Evolutionary conservation across 1,140 invertebrate genomes (phyloP).

Genomic region (Ceratitis capitata): DNA sequence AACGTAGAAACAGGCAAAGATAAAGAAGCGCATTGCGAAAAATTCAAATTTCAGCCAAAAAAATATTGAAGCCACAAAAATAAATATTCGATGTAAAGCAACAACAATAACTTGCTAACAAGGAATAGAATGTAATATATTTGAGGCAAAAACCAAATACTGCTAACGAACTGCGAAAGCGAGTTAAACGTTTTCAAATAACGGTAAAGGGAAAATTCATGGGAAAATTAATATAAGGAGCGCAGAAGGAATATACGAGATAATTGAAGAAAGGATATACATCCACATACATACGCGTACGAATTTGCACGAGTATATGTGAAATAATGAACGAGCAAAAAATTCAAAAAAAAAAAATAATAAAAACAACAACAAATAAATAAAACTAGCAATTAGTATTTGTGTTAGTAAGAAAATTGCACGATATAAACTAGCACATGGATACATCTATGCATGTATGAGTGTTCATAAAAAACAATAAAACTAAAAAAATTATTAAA

Average conservation of each 20-base stretch:
- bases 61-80: not conserved
- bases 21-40: not conserved
- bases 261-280: not conserved
- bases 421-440: not conserved
- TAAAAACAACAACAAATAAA: constrained; percentile 1
- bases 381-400: constrained; percentile 13
- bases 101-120: not conserved
- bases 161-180: not conserved
- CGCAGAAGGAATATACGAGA: not conserved
- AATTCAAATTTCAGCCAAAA: not conserved
- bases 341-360: not conserved
- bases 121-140: not conserved
- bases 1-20: not conserved
- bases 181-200: not conserved
- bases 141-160: not conserved
- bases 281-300: not conserved
- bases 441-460: not conserved
- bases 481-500: not conserved
- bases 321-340: not conserved
- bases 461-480: not conserved
- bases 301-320: not conserved
- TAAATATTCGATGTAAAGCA: not conserved
- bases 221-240: not conserved
- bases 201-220: not conserved
- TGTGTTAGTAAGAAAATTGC: constrained; percentile 23